phyloP scores from a whole-genome alignment of 1,140 invertebrate species.

The Calephelis nemesis region DNA sequence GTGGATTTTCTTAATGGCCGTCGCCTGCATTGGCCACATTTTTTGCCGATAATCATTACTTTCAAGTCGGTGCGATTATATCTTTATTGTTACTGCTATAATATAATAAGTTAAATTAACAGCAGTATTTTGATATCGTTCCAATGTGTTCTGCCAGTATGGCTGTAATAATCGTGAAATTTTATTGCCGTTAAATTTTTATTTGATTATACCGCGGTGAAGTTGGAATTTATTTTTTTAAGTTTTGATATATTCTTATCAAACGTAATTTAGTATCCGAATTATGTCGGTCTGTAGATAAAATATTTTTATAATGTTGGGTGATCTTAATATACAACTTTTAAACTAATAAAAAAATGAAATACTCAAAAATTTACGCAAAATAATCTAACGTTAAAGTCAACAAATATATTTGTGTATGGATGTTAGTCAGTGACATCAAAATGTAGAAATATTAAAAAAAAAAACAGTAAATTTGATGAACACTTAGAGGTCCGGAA shows the following conservation, averaged over 20 bases:
- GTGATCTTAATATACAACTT: neutral
- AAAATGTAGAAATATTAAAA: too few relatives aligned
- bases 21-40: conserved; percentile 7
- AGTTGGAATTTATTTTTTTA: conserved; percentile 1
- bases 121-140: conserved; percentile 34
- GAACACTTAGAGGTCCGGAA: too few relatives aligned
- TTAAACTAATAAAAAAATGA: too few relatives aligned
- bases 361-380: too few relatives aligned
- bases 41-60: conserved; percentile 22
- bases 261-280: neutral
- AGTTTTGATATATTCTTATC: conserved; percentile 4
- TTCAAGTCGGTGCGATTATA: conserved; percentile 17
- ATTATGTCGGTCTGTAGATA: neutral
- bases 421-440: too few relatives aligned
- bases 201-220: conserved; percentile 17
- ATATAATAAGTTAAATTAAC: conserved; percentile 34
- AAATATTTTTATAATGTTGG: neutral
- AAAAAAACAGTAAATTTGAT: too few relatives aligned
- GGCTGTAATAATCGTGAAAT: conserved; percentile 32
- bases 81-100: conserved; percentile 27
- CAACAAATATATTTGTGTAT: too few relatives aligned
- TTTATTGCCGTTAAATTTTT: conserved; percentile 34
- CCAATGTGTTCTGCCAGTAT: conserved; percentile 32
- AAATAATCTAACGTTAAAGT: too few relatives aligned
- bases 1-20: conserved; percentile 10